Evolutionary conservation across 2,888 invertebrate species (phyloP).

Genomic region (Erebia palarica): DNA sequence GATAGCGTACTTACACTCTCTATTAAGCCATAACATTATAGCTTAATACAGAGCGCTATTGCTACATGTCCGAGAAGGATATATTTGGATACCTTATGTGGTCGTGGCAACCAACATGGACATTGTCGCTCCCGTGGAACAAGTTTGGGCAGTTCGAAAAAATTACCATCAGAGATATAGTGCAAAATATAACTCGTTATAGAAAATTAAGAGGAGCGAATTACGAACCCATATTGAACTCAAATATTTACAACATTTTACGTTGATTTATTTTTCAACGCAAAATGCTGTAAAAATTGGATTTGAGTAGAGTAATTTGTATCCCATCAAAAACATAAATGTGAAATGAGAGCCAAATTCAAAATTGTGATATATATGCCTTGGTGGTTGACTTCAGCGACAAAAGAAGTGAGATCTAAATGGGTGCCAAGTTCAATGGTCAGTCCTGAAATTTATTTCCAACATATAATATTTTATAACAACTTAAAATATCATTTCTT

Average conservation of each 20-base stretch:
- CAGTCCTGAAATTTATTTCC: too few species aligned
- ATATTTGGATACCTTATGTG: constrained; percentile 14
- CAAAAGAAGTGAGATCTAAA: too few species aligned
- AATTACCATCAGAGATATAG: constrained; percentile 28
- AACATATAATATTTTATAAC: too few species aligned
- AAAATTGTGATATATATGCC: too few species aligned
- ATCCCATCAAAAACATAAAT: too few species aligned
- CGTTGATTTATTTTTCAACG: too few species aligned
- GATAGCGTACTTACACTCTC: background rate
- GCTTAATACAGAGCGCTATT: background rate
- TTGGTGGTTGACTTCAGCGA: too few species aligned
- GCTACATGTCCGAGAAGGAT: background rate
- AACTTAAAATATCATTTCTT: too few species aligned
- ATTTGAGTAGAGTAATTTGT: background rate
- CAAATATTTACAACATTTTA: background rate
- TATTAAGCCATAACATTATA: background rate
- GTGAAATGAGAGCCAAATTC: too few species aligned
- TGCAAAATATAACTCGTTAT: constrained; percentile 16
- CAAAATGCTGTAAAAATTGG: background rate
- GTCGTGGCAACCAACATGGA: constrained; percentile 12
- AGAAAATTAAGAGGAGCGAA: background rate
- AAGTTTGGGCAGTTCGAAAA: constrained; percentile 30
- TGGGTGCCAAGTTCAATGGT: too few species aligned
- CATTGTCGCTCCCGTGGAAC: constrained; percentile 30
- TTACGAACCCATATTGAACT: background rate